phyloP scores from a whole-genome alignment of 2,888 invertebrate genomes.

The Serrognathus titanus region DNA sequence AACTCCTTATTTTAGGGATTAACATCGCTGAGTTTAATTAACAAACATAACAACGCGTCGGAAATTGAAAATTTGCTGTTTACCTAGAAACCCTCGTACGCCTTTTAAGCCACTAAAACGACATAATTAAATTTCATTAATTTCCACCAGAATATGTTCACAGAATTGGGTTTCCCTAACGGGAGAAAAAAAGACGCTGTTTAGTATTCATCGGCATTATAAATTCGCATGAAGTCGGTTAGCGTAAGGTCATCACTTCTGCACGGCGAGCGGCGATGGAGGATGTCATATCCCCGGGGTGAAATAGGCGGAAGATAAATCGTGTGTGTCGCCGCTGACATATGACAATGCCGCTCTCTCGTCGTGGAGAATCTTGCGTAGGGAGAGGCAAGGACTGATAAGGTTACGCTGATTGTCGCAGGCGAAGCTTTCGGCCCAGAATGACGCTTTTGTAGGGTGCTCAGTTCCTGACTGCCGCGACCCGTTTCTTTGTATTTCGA shows the following conservation, averaged over 20 bases:
- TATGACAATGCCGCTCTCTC: slow-evolving; percentile 40
- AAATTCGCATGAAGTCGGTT: slow-evolving; percentile 7
- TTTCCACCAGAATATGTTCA: slow-evolving; percentile 15
- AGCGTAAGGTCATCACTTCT: slow-evolving; percentile 33
- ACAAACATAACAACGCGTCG: slow-evolving; percentile 37
- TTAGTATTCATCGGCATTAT: too few species aligned
- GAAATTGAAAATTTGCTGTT: slow-evolving; percentile 41
- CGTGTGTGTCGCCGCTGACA: slow-evolving; percentile 44
- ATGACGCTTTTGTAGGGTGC: slow-evolving; percentile 4
- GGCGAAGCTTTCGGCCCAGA: slow-evolving; percentile 2
- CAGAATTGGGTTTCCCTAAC: too few species aligned
- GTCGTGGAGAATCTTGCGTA: slow-evolving; percentile 2
- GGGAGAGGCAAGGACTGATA: slow-evolving; percentile 4
- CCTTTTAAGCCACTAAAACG: slow-evolving; percentile 34
- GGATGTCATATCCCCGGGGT: slow-evolving; percentile 39
- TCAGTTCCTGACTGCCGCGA: slow-evolving; percentile 4
- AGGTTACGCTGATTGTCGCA: slow-evolving; percentile 17
- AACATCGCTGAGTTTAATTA: slow-evolving; percentile 35
- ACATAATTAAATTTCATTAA: slow-evolving; percentile 37
- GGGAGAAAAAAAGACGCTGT: too few species aligned
- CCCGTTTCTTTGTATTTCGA: slow-evolving; percentile 4
- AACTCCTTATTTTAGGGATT: slow-evolving; percentile 23
- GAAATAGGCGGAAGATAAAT: slow-evolving; percentile 47
- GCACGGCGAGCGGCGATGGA: slow-evolving; percentile 33
- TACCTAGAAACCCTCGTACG: slow-evolving; percentile 32